These are phyloP conservation scores for Lepus townsendii DNA, from an alignment of 2,797 vertebrate genomes.

Conservation along the genomic window DNA sequence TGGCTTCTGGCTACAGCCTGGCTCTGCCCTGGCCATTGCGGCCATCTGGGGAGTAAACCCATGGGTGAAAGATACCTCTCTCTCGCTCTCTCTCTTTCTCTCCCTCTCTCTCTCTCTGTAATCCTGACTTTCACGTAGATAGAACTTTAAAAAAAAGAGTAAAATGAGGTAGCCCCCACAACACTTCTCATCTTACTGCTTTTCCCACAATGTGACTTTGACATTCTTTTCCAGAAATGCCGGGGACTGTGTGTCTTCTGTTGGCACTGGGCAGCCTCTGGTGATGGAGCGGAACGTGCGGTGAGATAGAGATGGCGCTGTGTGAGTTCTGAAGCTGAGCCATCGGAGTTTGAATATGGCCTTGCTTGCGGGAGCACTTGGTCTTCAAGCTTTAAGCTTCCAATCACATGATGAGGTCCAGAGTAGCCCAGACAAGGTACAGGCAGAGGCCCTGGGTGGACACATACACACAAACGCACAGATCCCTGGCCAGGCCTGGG, in stretches of 20 bases:
- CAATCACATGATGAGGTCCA: neutral
- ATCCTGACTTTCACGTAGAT: too few relatives aligned
- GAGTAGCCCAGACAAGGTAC: neutral
- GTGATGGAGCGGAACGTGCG: neutral
- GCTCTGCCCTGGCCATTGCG: too few relatives aligned
- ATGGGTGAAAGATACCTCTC: too few relatives aligned
- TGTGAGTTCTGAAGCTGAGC: neutral
- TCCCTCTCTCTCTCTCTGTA: too few relatives aligned
- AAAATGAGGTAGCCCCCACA: neutral
- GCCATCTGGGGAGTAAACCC: too few relatives aligned
- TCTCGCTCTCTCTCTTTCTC: too few relatives aligned
- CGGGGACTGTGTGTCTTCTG: neutral
- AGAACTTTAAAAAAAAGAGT: too few relatives aligned
- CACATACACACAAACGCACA: too few relatives aligned
- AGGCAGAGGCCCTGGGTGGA: neutral
- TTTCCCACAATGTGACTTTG: conserved; percentile 16
- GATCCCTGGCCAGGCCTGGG: neutral
- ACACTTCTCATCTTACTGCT: neutral
- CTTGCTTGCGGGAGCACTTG: neutral
- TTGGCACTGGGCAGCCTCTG: neutral
- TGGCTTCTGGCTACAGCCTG: too few relatives aligned
- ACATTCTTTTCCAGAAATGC: neutral
- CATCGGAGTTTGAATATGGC: neutral
- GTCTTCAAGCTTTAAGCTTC: neutral
- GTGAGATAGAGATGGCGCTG: neutral